These are phyloP conservation scores for Borostomias antarcticus DNA, from an alignment of 2,797 vertebrate species.

Conservation along the genomic window DNA sequence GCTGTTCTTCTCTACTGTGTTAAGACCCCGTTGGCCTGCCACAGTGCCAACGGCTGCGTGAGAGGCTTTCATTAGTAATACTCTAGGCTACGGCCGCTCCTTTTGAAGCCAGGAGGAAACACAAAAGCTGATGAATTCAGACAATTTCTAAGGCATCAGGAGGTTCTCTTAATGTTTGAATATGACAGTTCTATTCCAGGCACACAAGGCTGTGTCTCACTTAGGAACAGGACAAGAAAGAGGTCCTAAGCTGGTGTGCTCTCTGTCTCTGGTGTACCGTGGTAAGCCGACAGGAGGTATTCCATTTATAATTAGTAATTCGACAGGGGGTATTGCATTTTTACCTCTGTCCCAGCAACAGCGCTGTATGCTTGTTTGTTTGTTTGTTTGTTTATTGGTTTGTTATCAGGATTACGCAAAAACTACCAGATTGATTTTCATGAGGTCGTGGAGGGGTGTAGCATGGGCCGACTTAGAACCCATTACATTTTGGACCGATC, in stretches of 20 bases:
- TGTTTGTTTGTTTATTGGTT: too few species aligned
- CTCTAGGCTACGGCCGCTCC: conserved; percentile 21
- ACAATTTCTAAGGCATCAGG: conserved; percentile 27
- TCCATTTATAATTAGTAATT: too few species aligned
- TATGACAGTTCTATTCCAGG: conserved; percentile 26
- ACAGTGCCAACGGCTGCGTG: conserved; percentile 37
- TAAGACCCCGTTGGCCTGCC: conserved; percentile 20
- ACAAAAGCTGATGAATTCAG: conserved; percentile 22
- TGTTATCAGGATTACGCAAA: too few species aligned
- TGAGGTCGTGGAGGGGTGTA: too few species aligned
- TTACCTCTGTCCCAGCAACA: too few species aligned
- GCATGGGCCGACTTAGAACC: too few species aligned
- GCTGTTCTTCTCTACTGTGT: conserved; percentile 19
- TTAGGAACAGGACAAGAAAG: conserved; percentile 25
- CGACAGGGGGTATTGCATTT: too few species aligned
- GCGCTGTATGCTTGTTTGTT: too few species aligned
- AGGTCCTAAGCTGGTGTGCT: conserved; percentile 24
- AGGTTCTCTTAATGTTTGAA: conserved; percentile 37
- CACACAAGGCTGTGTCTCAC: conserved; percentile 6
- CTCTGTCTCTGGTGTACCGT: conserved; percentile 14
- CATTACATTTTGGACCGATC: too few species aligned
- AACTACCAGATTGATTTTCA: too few species aligned
- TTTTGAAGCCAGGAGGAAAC: conserved; percentile 50
- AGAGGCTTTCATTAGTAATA: conserved; percentile 64
- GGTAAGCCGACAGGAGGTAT: too few species aligned